phyloP scores from a whole-genome alignment of 2,113 vertebrate species.

The Cyphomyrus discorhynchus region DNA sequence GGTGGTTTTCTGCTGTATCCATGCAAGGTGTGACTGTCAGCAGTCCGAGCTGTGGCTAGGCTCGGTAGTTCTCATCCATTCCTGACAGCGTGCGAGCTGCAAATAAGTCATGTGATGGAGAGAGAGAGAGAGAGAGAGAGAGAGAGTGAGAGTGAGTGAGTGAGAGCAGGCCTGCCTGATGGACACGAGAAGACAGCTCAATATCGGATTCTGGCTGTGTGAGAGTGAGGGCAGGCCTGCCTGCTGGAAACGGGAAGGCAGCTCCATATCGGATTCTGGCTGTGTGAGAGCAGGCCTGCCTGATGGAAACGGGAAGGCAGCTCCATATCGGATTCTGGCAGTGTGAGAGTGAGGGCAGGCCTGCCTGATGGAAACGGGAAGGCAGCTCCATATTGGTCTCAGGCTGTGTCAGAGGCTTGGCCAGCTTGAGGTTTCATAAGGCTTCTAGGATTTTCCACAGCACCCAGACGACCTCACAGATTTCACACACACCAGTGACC shows the following conservation, averaged over 20 bases:
- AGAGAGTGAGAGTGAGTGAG: neutral
- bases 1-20: slow-evolving; percentile 61
- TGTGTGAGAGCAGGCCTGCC: neutral
- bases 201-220: neutral
- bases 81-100: slow-evolving; percentile 19
- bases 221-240: no score
- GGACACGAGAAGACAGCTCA: neutral
- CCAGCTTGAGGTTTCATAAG: neutral
- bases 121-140: neutral
- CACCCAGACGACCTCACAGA: neutral
- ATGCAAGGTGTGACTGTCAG: slow-evolving; percentile 52
- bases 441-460: neutral
- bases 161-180: neutral
- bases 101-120: neutral
- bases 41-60: neutral
- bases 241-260: no score
- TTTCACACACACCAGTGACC: neutral
- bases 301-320: no score
- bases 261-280: no score
- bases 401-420: neutral
- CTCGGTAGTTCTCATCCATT: neutral
- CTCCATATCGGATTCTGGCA: neutral
- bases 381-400: neutral
- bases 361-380: neutral
- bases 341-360: neutral